Percentiles rank a stretch among this genome's conserved stretches.
Conservation (phyloP, 2,888 invertebrate species). For the Himalopsyche kuldschensis region DNA sequence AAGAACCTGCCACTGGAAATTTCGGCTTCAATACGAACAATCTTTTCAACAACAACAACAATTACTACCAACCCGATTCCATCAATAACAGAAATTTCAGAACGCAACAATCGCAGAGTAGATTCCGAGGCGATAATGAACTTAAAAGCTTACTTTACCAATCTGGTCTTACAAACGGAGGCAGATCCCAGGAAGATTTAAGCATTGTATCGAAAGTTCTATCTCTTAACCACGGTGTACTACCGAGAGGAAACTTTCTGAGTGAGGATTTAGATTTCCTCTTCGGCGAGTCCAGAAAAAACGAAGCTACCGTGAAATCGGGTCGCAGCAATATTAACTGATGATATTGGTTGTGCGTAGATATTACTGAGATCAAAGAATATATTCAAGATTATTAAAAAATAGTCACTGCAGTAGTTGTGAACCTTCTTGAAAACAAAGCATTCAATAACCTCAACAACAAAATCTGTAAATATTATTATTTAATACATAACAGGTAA, state of each 20-base stretch:
- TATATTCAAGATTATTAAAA: background rate
- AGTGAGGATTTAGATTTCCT: conserved; percentile 51
- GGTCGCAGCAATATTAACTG: background rate
- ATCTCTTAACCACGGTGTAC: conserved; percentile 75
- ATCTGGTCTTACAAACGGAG: conserved; percentile 63
- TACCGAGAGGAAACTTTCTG: conserved; percentile 49
- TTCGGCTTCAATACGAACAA: conserved; percentile 61
- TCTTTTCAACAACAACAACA: conserved; percentile 48
- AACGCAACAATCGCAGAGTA: conserved; percentile 29
- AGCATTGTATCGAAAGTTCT: conserved; percentile 81
- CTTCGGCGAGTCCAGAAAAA: conserved; percentile 49
- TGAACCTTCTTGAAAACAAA: background rate
- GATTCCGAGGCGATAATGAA: conserved; percentile 52
- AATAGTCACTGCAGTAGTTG: background rate
- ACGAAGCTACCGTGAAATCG: conserved; percentile 37
- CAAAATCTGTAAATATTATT: background rate
- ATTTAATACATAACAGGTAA: background rate
- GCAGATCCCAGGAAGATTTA: conserved; percentile 69
- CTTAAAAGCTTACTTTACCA: conserved; percentile 67
- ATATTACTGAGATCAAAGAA: background rate
- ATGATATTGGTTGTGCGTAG: background rate
- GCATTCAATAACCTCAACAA: background rate
- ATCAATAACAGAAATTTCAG: conserved; percentile 19
- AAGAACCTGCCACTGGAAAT: conserved; percentile 65
- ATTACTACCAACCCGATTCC: conserved; percentile 41